phyloP scores from a whole-genome alignment of 2,797 vertebrate species.

The Holocentrus rufus region DNA sequence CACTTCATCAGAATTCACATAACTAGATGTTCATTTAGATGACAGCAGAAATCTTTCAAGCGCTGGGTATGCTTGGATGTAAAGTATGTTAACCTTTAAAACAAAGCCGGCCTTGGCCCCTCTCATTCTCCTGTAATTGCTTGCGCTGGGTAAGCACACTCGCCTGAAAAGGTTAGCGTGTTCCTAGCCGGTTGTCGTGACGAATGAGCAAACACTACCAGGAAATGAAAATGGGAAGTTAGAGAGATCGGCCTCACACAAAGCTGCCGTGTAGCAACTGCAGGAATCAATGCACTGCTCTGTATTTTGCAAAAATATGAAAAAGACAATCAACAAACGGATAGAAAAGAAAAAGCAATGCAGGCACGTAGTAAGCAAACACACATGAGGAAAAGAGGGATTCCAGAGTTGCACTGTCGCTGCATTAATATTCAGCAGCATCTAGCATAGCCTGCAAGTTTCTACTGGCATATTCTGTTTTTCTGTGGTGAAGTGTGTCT shows the following conservation, averaged over 20 bases:
- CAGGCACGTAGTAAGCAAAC: slow-evolving; percentile 34
- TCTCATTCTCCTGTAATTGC: slow-evolving; percentile 81
- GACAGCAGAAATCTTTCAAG: slow-evolving; percentile 76
- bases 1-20: slow-evolving; percentile 66
- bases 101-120: slow-evolving; percentile 76
- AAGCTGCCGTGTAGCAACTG: slow-evolving; percentile 9
- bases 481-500: slow-evolving; percentile 19
- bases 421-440: slow-evolving; percentile 55
- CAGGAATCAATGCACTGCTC: slow-evolving; percentile 21
- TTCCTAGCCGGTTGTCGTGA: slow-evolving; percentile 76
- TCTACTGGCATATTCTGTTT: slow-evolving; percentile 45
- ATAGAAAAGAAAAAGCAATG: slow-evolving; percentile 2
- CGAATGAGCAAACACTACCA: slow-evolving; percentile 70
- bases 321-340: slow-evolving; percentile 23
- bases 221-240: slow-evolving; percentile 69
- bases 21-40: slow-evolving; percentile 75
- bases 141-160: slow-evolving; percentile 75
- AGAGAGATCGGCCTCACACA: slow-evolving; percentile 24
- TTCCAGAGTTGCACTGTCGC: slow-evolving; percentile 36
- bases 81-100: slow-evolving; percentile 85
- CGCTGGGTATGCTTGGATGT: slow-evolving; percentile 71
- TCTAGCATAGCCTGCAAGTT: slow-evolving; percentile 45
- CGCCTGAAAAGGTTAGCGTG: slow-evolving; percentile 80
- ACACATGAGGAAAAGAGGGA: slow-evolving; percentile 12
- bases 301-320: slow-evolving; percentile 11